A percentile compares a stretch with the other conserved stretches of the same genome.
These are phyloP conservation scores for Synanthedon vespiformis DNA, from an alignment of 2,888 invertebrate species.

Conservation along the genomic window DNA sequence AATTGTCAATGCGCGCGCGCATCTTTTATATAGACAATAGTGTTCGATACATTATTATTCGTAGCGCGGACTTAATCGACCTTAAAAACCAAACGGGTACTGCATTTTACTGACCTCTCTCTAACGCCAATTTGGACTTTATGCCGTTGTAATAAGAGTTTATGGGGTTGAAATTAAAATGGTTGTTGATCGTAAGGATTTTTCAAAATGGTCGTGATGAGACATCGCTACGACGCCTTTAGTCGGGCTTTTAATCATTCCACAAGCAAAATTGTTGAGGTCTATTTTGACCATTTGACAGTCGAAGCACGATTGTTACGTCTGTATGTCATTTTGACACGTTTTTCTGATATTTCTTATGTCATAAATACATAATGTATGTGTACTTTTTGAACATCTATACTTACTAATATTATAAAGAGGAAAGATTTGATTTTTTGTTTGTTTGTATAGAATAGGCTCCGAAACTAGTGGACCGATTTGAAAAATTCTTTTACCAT, in stretches of 20 bases:
- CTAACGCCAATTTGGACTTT: neutral
- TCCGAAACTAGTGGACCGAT: too few species aligned
- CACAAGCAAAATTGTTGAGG: conserved; percentile 4
- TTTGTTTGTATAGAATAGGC: too few species aligned
- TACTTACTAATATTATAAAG: too few species aligned
- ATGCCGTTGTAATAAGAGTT: neutral
- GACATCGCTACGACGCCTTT: conserved; percentile 6
- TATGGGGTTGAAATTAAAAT: neutral
- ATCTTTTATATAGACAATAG: conserved; percentile 61
- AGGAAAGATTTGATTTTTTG: too few species aligned
- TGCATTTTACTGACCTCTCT: neutral
- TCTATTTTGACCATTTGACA: conserved; percentile 9
- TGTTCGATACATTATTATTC: conserved; percentile 39
- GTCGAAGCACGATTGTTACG: conserved; percentile 9
- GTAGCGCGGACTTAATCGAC: conserved; percentile 36
- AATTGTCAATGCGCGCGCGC: conserved; percentile 29
- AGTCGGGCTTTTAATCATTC: conserved; percentile 8
- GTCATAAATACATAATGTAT: neutral
- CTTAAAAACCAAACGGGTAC: conserved; percentile 19
- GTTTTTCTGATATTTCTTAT: neutral
- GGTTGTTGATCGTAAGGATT: conserved; percentile 4
- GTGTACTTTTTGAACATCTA: too few species aligned
- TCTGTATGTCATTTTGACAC: conserved; percentile 6
- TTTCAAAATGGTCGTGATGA: conserved; percentile 5
- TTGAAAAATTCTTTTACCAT: too few species aligned